These are phyloP conservation scores for Actinostola sp. DNA, from an alignment of 92 coral and sea anemone genomes.

Conservation along the genomic window DNA sequence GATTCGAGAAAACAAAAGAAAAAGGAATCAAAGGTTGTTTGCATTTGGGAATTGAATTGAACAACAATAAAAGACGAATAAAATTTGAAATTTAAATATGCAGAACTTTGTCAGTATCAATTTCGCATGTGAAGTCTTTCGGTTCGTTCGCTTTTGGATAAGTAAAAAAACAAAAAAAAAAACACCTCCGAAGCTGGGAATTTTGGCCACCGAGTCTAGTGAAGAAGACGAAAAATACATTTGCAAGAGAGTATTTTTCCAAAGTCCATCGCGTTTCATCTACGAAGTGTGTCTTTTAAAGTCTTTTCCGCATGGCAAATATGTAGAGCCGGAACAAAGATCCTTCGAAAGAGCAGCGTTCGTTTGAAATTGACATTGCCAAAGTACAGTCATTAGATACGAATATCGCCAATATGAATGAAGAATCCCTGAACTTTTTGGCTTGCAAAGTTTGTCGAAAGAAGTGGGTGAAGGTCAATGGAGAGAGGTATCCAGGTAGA, in stretches of 20 bases:
- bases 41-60: too few species aligned
- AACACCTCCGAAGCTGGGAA: too few species aligned
- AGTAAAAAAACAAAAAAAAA: too few species aligned
- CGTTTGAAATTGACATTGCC: constrained; percentile 15
- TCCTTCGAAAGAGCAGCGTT: constrained; percentile 23
- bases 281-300: constrained; percentile 23
- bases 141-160: too few species aligned
- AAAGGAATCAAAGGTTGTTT: too few species aligned
- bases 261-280: constrained; percentile 1
- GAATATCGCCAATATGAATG: constrained; percentile 33
- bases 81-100: too few species aligned
- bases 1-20: too few species aligned
- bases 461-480: constrained; percentile 33
- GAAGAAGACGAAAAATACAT: background rate
- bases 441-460: constrained; percentile 29
- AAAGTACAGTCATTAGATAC: constrained; percentile 34
- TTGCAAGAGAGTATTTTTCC: constrained; percentile 1
- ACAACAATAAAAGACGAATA: too few species aligned
- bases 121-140: too few species aligned
- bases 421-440: constrained; percentile 36
- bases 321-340: constrained; percentile 46
- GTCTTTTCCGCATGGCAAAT: constrained; percentile 48
- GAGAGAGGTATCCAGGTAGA: constrained; percentile 58
- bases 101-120: too few species aligned
- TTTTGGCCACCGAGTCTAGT: too few species aligned